Evolutionary conservation across 1,140 invertebrate genomes (phyloP).

Genomic region (Ceratina australensis): DNA sequence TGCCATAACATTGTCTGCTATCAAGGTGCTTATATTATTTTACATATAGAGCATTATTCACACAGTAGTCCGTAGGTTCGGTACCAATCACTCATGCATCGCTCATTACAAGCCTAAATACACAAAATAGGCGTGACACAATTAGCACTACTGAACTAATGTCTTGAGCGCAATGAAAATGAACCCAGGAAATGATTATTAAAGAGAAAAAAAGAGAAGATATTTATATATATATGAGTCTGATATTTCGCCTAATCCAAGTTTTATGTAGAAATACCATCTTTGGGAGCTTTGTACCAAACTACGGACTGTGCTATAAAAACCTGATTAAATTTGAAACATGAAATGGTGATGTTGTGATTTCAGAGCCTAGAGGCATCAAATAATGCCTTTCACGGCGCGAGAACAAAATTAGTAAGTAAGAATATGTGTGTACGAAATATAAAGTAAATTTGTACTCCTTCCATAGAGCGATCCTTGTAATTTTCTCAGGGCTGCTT

Average conservation of each 20-base stretch:
- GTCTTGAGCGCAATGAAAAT: conserved; percentile 37
- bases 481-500: conserved; percentile 63
- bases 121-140: conserved; percentile 61
- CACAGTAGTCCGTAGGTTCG: conserved; percentile 71
- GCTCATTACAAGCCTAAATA: conserved; percentile 62
- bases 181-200: conserved; percentile 25
- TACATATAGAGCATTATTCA: conserved; percentile 72
- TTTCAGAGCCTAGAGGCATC: conserved; percentile 81
- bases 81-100: conserved; percentile 68
- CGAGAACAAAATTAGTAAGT: conserved; percentile 81
- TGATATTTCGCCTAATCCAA: background rate
- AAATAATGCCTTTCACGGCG: conserved; percentile 81
- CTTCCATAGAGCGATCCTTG: conserved; percentile 61
- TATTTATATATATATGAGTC: conserved; percentile 11
- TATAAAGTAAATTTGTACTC: conserved; percentile 71
- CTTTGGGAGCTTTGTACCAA: conserved; percentile 66
- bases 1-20: conserved; percentile 43
- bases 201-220: conserved; percentile 20
- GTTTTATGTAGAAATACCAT: conserved; percentile 46
- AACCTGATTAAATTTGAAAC: conserved; percentile 62
- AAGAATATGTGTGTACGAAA: conserved; percentile 78
- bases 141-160: conserved; percentile 52
- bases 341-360: conserved; percentile 78
- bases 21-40: conserved; percentile 70
- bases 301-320: conserved; percentile 64